phyloP scores from a whole-genome alignment of 1,140 invertebrate genomes.

The Drosophila orena region DNA sequence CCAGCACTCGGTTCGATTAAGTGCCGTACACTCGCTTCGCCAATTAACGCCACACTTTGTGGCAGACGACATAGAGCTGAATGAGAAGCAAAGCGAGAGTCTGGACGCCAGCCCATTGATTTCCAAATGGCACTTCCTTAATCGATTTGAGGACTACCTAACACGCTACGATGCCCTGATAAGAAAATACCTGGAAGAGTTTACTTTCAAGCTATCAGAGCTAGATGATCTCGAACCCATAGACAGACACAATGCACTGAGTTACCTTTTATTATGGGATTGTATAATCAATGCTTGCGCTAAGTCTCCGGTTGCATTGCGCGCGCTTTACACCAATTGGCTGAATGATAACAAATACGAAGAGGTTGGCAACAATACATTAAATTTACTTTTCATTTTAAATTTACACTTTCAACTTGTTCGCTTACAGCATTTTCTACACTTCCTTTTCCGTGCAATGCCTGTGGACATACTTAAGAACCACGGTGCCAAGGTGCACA shows the following conservation, averaged over 20 bases:
- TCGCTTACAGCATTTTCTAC: conserved; percentile 70
- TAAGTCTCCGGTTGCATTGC: conserved; percentile 88
- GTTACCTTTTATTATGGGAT: conserved; percentile 91
- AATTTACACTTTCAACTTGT: conserved; percentile 48
- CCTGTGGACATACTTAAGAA: conserved; percentile 82
- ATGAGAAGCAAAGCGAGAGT: conserved; percentile 67
- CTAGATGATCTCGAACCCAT: conserved; percentile 69
- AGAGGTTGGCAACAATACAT: conserved; percentile 52
- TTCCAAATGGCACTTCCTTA: conserved; percentile 83
- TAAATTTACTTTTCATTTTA: conserved; percentile 50
- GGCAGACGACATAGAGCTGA: conserved; percentile 67
- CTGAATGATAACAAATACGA: conserved; percentile 86
- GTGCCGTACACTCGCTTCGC: conserved; percentile 55
- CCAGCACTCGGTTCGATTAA: conserved; percentile 57
- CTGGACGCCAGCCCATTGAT: conserved; percentile 38
- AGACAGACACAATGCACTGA: conserved; percentile 58
- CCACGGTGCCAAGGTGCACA: conserved; percentile 73
- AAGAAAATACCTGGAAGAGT: conserved; percentile 70
- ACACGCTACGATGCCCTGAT: conserved; percentile 65
- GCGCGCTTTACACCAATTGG: conserved; percentile 90
- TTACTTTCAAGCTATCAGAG: conserved; percentile 80
- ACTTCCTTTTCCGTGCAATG: conserved; percentile 82
- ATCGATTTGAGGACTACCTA: conserved; percentile 86
- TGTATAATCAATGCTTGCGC: conserved; percentile 89
- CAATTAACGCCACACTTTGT: conserved; percentile 70